Evolutionary conservation across 2,888 invertebrate genomes (phyloP).

Genomic region (Lycophotia porphyrea): DNA sequence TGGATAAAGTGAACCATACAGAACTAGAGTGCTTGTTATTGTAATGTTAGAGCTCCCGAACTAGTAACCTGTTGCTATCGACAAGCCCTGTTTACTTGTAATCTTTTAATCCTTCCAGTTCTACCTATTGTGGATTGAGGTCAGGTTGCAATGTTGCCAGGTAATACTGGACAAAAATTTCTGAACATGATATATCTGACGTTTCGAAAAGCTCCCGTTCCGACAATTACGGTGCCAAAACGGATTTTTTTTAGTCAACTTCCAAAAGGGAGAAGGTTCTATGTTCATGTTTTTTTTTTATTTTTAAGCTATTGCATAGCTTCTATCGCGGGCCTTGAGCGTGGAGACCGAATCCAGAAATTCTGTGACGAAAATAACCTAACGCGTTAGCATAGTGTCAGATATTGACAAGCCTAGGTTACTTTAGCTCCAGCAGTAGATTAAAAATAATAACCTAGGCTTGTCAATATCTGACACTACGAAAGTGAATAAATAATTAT

Average conservation of each 20-base stretch:
- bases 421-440: too few species aligned
- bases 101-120: constrained; percentile 53
- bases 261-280: not conserved
- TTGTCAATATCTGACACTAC: too few species aligned
- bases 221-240: not conserved
- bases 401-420: too few species aligned
- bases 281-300: not conserved
- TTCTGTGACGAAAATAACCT: too few species aligned
- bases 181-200: not conserved
- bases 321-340: too few species aligned
- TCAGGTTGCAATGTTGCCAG: constrained; percentile 1
- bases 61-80: constrained; percentile 44
- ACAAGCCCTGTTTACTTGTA: constrained; percentile 26
- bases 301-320: too few species aligned
- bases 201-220: not conserved
- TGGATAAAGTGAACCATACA: not conserved
- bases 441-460: too few species aligned
- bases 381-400: too few species aligned
- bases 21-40: constrained; percentile 25
- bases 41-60: constrained; percentile 6
- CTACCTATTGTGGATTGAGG: constrained; percentile 28
- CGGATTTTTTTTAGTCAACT: not conserved
- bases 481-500: too few species aligned
- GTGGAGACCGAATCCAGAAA: too few species aligned
- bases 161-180: not conserved